Evolutionary conservation across 1,140 invertebrate species (phyloP).

Genomic region (Scaptodrosophila lebanonensis): DNA sequence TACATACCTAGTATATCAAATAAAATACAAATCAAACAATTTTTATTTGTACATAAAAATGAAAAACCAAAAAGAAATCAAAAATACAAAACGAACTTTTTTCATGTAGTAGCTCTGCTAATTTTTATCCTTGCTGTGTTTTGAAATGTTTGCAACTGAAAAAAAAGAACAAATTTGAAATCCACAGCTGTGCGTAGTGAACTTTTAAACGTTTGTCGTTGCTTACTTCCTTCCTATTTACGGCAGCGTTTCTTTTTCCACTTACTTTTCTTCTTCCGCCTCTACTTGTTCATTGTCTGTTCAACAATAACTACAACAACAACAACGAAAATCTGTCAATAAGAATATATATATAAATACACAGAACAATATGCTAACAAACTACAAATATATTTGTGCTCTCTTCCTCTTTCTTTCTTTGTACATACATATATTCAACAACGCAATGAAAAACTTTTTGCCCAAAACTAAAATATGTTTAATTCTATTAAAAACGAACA

Average conservation of each 20-base stretch:
- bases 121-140: constrained; percentile 31
- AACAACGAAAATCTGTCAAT: constrained; percentile 17
- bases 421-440: constrained; percentile 23
- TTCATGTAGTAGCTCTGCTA: constrained; percentile 42
- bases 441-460: constrained; percentile 35
- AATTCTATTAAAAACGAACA: constrained; percentile 16
- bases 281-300: constrained; percentile 30
- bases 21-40: constrained; percentile 32
- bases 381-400: constrained; percentile 52
- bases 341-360: constrained; percentile 40
- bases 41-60: constrained; percentile 39
- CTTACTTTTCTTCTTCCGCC: constrained; percentile 43
- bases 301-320: constrained; percentile 9
- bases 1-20: not conserved
- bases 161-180: constrained; percentile 12
- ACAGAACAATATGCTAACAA: constrained; percentile 50
- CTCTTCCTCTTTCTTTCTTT: constrained; percentile 34
- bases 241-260: constrained; percentile 35
- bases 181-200: constrained; percentile 46
- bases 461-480: constrained; percentile 44
- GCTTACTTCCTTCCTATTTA: too few relatives aligned
- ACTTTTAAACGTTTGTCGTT: constrained; percentile 52
- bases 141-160: constrained; percentile 46
- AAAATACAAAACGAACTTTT: constrained; percentile 28
- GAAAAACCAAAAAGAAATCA: constrained; percentile 15